These are phyloP conservation scores for Noctua comes DNA, from an alignment of 2,888 invertebrate species.

Conservation along the genomic window DNA sequence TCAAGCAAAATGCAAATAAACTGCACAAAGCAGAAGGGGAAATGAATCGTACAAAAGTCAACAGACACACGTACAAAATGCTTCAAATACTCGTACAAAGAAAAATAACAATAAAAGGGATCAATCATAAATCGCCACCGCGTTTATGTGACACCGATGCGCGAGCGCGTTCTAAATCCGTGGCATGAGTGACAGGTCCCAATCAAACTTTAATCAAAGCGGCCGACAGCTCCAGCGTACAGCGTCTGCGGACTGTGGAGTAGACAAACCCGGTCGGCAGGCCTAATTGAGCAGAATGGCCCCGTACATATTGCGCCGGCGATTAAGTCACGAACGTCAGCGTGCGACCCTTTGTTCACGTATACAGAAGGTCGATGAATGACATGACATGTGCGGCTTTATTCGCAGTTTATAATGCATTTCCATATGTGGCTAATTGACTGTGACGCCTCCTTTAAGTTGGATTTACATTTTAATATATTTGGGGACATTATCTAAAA, in stretches of 20 bases:
- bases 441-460: conserved; percentile 19
- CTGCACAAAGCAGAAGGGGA: conserved; percentile 26
- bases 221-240: conserved; percentile 76
- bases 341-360: conserved; percentile 57
- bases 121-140: conserved; percentile 66
- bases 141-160: conserved; percentile 76
- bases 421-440: conserved; percentile 50
- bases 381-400: conserved; percentile 51
- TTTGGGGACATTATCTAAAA: neutral
- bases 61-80: conserved; percentile 25
- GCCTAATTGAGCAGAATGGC: conserved; percentile 88
- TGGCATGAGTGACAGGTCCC: conserved; percentile 83
- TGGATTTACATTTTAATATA: conserved; percentile 31
- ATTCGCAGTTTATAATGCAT: conserved; percentile 48
- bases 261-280: conserved; percentile 78
- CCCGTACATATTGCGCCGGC: conserved; percentile 69
- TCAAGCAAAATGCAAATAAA: conserved; percentile 23
- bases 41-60: conserved; percentile 42
- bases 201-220: conserved; percentile 89
- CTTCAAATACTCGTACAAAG: conserved; percentile 38
- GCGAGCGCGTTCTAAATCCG: conserved; percentile 74
- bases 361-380: conserved; percentile 51
- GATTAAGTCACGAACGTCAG: conserved; percentile 72
- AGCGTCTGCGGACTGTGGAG: conserved; percentile 79
- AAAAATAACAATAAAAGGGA: conserved; percentile 53